Conservation (phyloP, 2,113 vertebrate genomes). For the zebrafish (Danio rerio) region GRCz12tu NC_133178.1:16887001-16887500, state of each 20-base stretch:
- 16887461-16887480: too few species aligned
- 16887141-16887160: constrained; percentile 34
- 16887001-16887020: constrained; percentile 45
- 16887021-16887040: constrained; percentile 47
- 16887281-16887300: background rate
- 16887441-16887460: constrained; percentile 55
- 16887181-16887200: constrained; percentile 1
- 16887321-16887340: constrained; percentile 7
- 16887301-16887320: constrained; percentile 7
- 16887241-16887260: background rate
- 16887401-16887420: constrained; percentile 73
- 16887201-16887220: constrained; percentile 31
- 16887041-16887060: constrained; percentile 41
- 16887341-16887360: constrained; percentile 42
- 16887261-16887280: too few species aligned
- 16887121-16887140: constrained; percentile 25
- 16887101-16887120: constrained; percentile 43
- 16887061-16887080: constrained; percentile 34
- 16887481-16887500: too few species aligned
- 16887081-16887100: background rate
- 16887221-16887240: background rate
- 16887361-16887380: constrained; percentile 5
- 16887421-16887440: constrained; percentile 61
- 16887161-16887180: constrained; percentile 41
- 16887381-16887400: constrained; percentile 54